phyloP scores from a whole-genome alignment of 1,140 invertebrate species.

The Brachystomella parvula region DNA sequence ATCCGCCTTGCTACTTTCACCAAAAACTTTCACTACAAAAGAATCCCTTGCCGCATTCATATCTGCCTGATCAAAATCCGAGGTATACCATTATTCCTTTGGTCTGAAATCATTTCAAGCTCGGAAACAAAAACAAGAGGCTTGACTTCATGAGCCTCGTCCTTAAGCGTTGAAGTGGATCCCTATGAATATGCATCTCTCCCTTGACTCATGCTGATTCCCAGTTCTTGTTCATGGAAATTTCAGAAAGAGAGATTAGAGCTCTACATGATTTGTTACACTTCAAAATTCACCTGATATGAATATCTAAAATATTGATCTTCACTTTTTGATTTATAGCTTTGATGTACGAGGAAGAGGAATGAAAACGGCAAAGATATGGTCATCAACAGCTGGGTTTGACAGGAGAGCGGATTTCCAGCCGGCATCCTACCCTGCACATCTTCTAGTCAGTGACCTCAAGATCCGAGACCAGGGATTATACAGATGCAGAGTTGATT shows the following conservation, averaged over 20 bases:
- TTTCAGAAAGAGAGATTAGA: neutral
- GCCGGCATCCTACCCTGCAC: slow-evolving; percentile 49
- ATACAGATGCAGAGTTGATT: slow-evolving; percentile 81
- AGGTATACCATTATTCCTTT: too few species aligned
- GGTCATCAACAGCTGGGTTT: slow-evolving; percentile 38
- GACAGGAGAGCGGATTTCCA: slow-evolving; percentile 39
- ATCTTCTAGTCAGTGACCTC: slow-evolving; percentile 69
- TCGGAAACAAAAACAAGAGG: too few species aligned
- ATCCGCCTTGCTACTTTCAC: too few species aligned
- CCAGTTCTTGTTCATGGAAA: too few species aligned
- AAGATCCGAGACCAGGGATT: slow-evolving; percentile 66
- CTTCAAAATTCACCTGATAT: neutral
- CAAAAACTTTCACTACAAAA: too few species aligned
- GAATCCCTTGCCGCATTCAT: too few species aligned
- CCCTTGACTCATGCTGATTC: too few species aligned
- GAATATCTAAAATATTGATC: slow-evolving; percentile 6
- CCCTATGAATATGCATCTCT: too few species aligned
- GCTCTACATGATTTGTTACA: slow-evolving; percentile 1
- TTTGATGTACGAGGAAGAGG: slow-evolving; percentile 39
- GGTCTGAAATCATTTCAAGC: too few species aligned
- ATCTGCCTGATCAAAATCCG: too few species aligned
- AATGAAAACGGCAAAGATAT: slow-evolving; percentile 38
- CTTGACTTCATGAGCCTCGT: too few species aligned
- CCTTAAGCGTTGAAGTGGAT: too few species aligned
- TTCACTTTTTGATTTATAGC: slow-evolving; percentile 29